Conservation (phyloP, 2,113 vertebrate species). For the Sterrhoptilus dennistouni region DNA sequence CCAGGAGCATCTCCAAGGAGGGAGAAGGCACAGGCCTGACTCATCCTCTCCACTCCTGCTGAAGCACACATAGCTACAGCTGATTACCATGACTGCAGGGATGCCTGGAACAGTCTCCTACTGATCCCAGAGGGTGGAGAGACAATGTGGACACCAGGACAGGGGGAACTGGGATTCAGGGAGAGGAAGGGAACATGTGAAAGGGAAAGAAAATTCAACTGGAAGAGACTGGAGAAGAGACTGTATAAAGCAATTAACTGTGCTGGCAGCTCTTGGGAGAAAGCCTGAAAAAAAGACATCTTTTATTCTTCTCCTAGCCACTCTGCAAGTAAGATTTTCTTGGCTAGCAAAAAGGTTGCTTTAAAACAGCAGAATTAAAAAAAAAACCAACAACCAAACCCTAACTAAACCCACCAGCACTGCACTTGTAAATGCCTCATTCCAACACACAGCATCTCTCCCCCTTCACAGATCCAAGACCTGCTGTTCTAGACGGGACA, state of each 20-base stretch:
- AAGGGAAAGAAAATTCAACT: not conserved
- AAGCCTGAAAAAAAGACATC: not conserved
- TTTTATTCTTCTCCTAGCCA: not conserved
- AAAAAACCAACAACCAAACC: no score
- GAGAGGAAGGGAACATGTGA: not conserved
- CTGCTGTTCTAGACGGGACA: not conserved
- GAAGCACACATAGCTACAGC: not conserved
- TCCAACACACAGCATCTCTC: not conserved
- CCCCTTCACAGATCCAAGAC: not conserved
- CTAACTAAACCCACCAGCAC: not conserved
- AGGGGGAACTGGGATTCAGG: not conserved
- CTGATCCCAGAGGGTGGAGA: not conserved
- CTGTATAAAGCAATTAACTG: not conserved
- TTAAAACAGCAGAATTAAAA: not conserved
- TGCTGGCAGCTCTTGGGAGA: not conserved
- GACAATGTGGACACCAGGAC: fast-evolving
- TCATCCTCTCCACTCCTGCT: not conserved
- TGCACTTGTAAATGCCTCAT: not conserved
- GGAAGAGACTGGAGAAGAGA: not conserved
- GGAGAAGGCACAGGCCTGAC: not conserved
- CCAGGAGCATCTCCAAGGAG: not conserved
- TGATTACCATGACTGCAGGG: fast-evolving
- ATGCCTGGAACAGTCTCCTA: not conserved
- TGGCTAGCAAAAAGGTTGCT: not conserved
- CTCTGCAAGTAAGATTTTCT: not conserved